Evolutionary conservation across 1,140 invertebrate genomes (phyloP).

Genomic region (Conus betulinus): DNA sequence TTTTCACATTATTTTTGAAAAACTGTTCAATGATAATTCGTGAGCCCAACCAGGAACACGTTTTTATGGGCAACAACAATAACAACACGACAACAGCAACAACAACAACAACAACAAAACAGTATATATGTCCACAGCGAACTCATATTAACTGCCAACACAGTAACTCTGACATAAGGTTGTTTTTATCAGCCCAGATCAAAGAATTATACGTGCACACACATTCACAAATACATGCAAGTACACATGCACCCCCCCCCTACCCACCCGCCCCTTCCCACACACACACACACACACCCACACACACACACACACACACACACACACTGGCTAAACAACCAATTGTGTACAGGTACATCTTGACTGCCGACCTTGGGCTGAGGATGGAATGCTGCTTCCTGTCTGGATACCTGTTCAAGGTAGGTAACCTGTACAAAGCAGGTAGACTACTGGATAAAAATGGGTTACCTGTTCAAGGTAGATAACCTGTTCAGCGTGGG

Average conservation of each 20-base stretch:
- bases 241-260: not conserved
- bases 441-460: too few relatives aligned
- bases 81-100: too few relatives aligned
- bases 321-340: not conserved
- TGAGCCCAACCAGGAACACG: too few relatives aligned
- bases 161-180: not conserved
- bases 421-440: slow-evolving; percentile 30
- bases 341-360: slow-evolving; percentile 62
- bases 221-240: not conserved
- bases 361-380: slow-evolving; percentile 70
- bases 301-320: not conserved
- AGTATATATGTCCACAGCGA: too few relatives aligned
- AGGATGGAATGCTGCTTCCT: slow-evolving; percentile 72
- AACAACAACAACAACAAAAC: too few relatives aligned
- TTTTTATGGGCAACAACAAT: too few relatives aligned
- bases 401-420: slow-evolving; percentile 74
- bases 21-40: too few relatives aligned
- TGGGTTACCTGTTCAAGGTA: too few relatives aligned
- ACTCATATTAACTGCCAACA: not conserved
- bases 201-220: not conserved
- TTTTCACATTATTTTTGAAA: too few relatives aligned
- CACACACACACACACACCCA: not conserved
- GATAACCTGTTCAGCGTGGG: too few relatives aligned
- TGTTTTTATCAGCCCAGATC: too few relatives aligned
- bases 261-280: too few relatives aligned